Base-by-base conservation (phyloP, 2,888 invertebrate species). In the Agonopterix arenella region DNA sequence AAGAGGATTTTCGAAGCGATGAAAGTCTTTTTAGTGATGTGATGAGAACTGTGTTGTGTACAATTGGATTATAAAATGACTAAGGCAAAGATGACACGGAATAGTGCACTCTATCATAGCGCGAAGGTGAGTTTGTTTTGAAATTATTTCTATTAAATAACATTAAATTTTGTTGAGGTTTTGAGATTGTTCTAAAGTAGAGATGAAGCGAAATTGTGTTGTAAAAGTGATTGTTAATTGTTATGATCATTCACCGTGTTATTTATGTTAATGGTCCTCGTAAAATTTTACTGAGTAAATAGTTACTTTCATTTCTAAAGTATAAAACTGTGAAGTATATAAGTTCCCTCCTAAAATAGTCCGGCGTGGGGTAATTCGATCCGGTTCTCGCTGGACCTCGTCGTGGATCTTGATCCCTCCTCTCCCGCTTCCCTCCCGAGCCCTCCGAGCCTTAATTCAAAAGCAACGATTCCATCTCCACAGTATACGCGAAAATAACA, bases 91-190 rank as follows among this genome's bases (percentile, higher is more conserved):
- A 73, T 76, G 62, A 89, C 86, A 50, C 73, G 89, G 68, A 90
- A 88, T 56, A 91, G 90, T 70, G 94, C 94, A 59, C 90, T 94
- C 53, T 94, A 92, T 78, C 94, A 94, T 82, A 92, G 94, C 70
- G 93, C 93, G 49, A 94, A 94, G 93, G 94, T 94, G 75, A 89
- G 86, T 68, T 68, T 65, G 60, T 58, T 53, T 44, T 49, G 56
- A 58, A 48, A 50, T 41, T 41, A 50, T 44, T 36, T 41, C 8
- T 58, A 54, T 50, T 56, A 56, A 46, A 55, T 60, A 55, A 49
- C 58, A 13, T 47, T 41, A 36, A 11, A 46, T 9, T 13, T 7
- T 9, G 4, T 45, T 8, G 10, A 47, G 10, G 40, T 41, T 40
- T 40, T 40, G 40, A n/a, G n/a, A 40, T 40, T 40, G 40, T 40